Conservation (phyloP, 1,140 invertebrate species). For the Platyscapa corneri region DNA sequence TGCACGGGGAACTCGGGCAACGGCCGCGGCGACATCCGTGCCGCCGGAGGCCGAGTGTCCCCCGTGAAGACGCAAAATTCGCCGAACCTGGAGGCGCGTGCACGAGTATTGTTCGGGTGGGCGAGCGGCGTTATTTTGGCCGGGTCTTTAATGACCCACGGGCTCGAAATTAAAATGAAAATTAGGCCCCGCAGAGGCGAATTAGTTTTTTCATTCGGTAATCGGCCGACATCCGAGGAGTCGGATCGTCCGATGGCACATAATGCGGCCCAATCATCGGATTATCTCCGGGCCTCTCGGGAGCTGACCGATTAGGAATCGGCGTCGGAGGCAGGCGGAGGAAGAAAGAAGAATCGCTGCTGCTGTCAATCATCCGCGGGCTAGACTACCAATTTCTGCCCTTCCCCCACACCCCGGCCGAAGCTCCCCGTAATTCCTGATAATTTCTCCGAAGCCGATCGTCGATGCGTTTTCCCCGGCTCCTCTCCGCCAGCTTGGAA, state of each 20-base stretch:
- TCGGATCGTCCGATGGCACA: not conserved
- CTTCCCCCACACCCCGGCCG: not conserved
- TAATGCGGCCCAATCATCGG: conserved; percentile 44
- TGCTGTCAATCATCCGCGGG: conserved; percentile 73
- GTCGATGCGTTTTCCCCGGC: conserved; percentile 57
- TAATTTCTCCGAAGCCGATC: conserved; percentile 69
- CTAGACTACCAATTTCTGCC: conserved; percentile 75
- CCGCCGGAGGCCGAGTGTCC: too few relatives aligned
- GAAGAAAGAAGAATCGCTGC: conserved; percentile 44
- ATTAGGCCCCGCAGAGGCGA: not conserved
- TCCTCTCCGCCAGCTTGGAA: conserved; percentile 60
- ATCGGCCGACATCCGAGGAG: not conserved
- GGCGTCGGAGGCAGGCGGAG: not conserved
- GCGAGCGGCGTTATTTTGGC: not conserved
- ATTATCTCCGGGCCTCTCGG: conserved; percentile 27
- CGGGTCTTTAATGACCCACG: not conserved
- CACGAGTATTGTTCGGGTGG: not conserved
- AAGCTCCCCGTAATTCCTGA: conserved; percentile 71
- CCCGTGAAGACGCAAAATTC: not conserved
- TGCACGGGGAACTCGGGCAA: too few relatives aligned
- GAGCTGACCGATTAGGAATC: conserved; percentile 24
- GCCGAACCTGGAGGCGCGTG: not conserved
- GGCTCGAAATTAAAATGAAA: not conserved
- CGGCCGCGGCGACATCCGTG: too few relatives aligned
- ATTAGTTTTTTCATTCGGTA: not conserved